phyloP scores from a whole-genome alignment of 2,113 vertebrate species.

The Microtus pennsylvanicus region DNA sequence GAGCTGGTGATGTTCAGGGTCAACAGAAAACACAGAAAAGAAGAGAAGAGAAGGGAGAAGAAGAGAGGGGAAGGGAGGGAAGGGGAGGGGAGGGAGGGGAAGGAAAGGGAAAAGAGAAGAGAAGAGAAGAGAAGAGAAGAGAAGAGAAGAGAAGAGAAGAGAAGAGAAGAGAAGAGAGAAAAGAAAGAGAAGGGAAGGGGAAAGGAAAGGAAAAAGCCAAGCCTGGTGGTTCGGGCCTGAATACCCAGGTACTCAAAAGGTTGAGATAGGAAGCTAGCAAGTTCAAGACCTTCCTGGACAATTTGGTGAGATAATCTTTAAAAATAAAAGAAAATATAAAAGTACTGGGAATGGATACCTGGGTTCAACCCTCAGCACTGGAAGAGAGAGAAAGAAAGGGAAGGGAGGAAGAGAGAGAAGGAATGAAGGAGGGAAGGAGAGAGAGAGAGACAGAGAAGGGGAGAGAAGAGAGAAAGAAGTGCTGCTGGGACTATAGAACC shows the following conservation, averaged over 20 bases:
- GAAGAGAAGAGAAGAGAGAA: too few species aligned
- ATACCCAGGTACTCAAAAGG: not conserved
- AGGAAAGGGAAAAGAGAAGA: rapidly evolving
- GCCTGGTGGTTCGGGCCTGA: not conserved
- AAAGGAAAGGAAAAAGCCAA: not conserved
- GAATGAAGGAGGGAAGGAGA: not conserved
- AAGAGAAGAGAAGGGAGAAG: too few species aligned
- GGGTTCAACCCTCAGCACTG: not conserved
- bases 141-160: rapidly evolving
- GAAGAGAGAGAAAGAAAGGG: not conserved
- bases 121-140: not conserved
- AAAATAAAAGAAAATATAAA: not conserved
- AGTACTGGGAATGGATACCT: not conserved
- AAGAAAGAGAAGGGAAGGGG: too few species aligned
- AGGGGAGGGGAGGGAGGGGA: too few species aligned
- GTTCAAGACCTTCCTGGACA: not conserved
- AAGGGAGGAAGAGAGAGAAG: not conserved
- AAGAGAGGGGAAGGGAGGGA: too few species aligned
- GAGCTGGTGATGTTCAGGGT: not conserved
- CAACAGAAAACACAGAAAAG: not conserved
- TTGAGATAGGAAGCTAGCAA: not conserved
- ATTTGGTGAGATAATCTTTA: not conserved
- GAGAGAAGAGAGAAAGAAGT: too few species aligned
- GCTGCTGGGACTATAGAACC: not conserved
- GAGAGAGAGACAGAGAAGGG: rapidly evolving